phyloP scores from a whole-genome alignment of 2,888 invertebrate genomes.

The Dasysyrphus albostriatus region DNA sequence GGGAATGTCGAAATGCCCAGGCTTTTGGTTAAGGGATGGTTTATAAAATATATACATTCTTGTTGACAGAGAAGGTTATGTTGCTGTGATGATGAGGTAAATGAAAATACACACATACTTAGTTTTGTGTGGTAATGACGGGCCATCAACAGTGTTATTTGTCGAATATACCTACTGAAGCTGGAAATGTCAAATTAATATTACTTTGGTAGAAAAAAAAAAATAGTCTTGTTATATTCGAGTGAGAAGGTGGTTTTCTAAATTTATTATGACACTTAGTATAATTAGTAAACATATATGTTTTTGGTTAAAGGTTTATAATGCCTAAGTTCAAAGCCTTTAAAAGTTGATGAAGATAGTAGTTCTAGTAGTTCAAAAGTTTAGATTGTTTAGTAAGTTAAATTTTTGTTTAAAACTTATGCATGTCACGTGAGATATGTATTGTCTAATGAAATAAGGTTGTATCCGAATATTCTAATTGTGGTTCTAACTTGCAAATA shows the following conservation, averaged over 20 bases:
- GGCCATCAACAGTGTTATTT: slow-evolving; percentile 15
- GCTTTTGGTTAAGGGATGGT: slow-evolving; percentile 17
- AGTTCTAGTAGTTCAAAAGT: too few species aligned
- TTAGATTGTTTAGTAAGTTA: too few species aligned
- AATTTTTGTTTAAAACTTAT: too few species aligned
- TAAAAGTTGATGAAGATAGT: too few species aligned
- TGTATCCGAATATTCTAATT: too few species aligned
- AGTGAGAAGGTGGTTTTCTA: neutral
- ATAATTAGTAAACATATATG: neutral
- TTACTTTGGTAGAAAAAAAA: neutral
- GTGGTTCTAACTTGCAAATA: too few species aligned
- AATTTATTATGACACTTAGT: neutral
- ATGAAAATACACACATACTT: neutral
- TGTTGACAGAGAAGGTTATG: slow-evolving; percentile 7
- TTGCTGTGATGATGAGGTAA: slow-evolving; percentile 4
- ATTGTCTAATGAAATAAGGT: too few species aligned
- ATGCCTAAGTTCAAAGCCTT: too few species aligned
- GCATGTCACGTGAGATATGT: too few species aligned
- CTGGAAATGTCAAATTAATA: slow-evolving; percentile 8
- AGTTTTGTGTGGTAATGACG: slow-evolving; percentile 27
- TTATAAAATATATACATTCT: neutral
- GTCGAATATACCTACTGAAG: neutral
- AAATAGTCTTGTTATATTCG: neutral
- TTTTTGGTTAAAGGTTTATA: neutral
- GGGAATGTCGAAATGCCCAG: slow-evolving; percentile 3